A percentile compares a stretch with the other conserved stretches of the same genome.
Conservation (phyloP, 2,797 vertebrate genomes). For the Allobates femoralis region DNA sequence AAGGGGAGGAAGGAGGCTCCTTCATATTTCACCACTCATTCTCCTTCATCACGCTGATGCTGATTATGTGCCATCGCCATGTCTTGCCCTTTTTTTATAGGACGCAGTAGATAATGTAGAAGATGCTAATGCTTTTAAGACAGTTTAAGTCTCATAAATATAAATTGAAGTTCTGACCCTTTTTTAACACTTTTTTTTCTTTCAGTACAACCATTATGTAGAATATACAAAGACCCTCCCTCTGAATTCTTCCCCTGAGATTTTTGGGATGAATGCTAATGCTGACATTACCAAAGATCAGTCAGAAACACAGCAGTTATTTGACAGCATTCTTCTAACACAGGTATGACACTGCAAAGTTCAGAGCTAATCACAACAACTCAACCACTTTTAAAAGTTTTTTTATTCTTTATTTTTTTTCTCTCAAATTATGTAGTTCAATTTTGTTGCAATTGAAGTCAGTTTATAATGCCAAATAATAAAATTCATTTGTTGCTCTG, state of each 20-base stretch:
- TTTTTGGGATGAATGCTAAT: conserved; percentile 89
- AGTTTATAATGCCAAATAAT: neutral
- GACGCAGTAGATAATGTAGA: conserved; percentile 8
- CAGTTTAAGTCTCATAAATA: conserved; percentile 40
- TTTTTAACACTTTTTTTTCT: conserved; percentile 42
- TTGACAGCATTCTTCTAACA: conserved; percentile 86
- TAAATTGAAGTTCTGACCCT: conserved; percentile 34
- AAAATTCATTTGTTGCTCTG: neutral
- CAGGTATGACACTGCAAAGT: conserved; percentile 74
- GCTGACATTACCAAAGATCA: conserved; percentile 89
- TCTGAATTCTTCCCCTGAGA: conserved; percentile 83
- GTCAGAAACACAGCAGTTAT: conserved; percentile 85
- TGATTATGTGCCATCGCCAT: conserved; percentile 22
- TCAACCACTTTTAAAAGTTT: neutral
- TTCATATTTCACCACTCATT: neutral
- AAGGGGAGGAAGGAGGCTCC: neutral
- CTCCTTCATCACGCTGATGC: conserved; percentile 2
- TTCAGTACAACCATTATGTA: conserved; percentile 82
- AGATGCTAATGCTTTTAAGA: conserved; percentile 15
- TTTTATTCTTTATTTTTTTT: neutral
- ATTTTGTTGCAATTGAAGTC: neutral
- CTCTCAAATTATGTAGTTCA: neutral
- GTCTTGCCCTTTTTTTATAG: neutral
- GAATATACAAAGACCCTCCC: conserved; percentile 85
- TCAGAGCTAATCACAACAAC: neutral